These are phyloP conservation scores for Drosophila greeni DNA, from an alignment of 2,888 invertebrate species.

Conservation along the genomic window DNA sequence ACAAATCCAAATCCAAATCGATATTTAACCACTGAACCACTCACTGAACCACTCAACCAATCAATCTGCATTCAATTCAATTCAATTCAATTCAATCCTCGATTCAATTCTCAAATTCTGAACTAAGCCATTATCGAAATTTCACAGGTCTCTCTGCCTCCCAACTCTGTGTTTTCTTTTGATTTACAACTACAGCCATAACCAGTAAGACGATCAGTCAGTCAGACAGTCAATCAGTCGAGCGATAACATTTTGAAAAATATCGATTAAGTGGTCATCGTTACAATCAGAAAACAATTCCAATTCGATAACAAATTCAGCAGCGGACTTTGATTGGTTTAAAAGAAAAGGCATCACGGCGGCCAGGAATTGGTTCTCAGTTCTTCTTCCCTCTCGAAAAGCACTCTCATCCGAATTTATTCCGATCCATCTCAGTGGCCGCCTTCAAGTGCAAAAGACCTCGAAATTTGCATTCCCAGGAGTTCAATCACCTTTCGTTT, in stretches of 20 bases:
- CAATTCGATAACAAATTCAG: conserved; percentile 32
- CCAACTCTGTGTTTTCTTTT: conserved; percentile 39
- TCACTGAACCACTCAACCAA: conserved; percentile 42
- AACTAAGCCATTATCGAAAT: conserved; percentile 76
- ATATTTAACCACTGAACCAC: conserved; percentile 44
- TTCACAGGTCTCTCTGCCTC: conserved; percentile 67
- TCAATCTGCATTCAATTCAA: conserved; percentile 41
- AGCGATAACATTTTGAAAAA: conserved; percentile 73
- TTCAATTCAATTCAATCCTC: conserved; percentile 51
- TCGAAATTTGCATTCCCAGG: conserved; percentile 74
- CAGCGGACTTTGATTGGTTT: conserved; percentile 44
- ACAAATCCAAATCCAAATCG: conserved; percentile 43
- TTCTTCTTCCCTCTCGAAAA: conserved; percentile 18
- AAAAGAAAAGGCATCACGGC: conserved; percentile 18
- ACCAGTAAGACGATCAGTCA: conserved; percentile 25
- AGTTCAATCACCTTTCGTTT: conserved; percentile 59
- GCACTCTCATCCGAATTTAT: conserved; percentile 26
- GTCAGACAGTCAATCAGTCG: conserved; percentile 18
- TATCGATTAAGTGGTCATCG: conserved; percentile 79
- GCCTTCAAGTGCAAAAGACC: conserved; percentile 38
- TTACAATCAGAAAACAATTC: conserved; percentile 50
- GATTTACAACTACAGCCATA: conserved; percentile 39
- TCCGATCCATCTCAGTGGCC: conserved; percentile 47
- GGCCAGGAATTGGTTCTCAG: conserved; percentile 9
- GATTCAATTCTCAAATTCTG: conserved; percentile 56